Percentiles rank a stretch among this genome's conserved stretches.
These are phyloP conservation scores for Ashinkailepas kermadecensis DNA, from an alignment of 2,888 invertebrate species.

Conservation along the genomic window DNA sequence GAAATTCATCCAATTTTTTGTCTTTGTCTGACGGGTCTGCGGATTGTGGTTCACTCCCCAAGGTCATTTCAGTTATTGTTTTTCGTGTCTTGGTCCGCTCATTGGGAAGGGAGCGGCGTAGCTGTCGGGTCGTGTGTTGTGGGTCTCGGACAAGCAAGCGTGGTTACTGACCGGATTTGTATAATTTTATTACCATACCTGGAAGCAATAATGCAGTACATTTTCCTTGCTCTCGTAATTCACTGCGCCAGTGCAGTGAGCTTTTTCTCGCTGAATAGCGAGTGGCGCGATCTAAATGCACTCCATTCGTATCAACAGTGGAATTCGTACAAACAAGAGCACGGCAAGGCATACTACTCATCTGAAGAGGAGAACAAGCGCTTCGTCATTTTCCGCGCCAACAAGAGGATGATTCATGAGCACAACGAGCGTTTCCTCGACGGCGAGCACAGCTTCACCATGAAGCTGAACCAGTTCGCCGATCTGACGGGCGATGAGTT, in stretches of 20 bases:
- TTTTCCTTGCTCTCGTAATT: neutral
- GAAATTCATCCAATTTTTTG: too few relatives aligned
- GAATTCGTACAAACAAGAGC: conserved; percentile 31
- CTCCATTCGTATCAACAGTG: conserved; percentile 23
- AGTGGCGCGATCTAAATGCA: neutral
- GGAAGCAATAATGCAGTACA: neutral
- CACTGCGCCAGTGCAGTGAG: neutral
- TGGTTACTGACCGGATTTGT: too few relatives aligned
- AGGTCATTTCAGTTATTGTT: neutral
- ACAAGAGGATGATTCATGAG: conserved; percentile 69
- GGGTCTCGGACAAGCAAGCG: too few relatives aligned
- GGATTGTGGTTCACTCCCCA: neutral
- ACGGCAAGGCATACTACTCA: conserved; percentile 56
- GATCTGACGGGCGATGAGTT: conserved; percentile 83
- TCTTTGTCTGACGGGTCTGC: too few relatives aligned
- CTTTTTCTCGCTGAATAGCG: neutral
- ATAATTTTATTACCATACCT: too few relatives aligned
- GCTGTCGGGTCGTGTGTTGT: too few relatives aligned
- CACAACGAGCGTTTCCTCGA: conserved; percentile 54
- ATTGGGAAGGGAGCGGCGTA: too few relatives aligned
- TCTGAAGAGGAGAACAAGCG: conserved; percentile 72
- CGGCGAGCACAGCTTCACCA: conserved; percentile 36
- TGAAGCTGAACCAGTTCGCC: conserved; percentile 60
- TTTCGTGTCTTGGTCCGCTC: too few relatives aligned
- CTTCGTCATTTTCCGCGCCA: conserved; percentile 81